A percentile compares a stretch with the other conserved stretches of the same genome.
These are phyloP conservation scores for Drosophila meridionalis DNA, from an alignment of 2,888 invertebrate genomes.

Conservation along the genomic window DNA sequence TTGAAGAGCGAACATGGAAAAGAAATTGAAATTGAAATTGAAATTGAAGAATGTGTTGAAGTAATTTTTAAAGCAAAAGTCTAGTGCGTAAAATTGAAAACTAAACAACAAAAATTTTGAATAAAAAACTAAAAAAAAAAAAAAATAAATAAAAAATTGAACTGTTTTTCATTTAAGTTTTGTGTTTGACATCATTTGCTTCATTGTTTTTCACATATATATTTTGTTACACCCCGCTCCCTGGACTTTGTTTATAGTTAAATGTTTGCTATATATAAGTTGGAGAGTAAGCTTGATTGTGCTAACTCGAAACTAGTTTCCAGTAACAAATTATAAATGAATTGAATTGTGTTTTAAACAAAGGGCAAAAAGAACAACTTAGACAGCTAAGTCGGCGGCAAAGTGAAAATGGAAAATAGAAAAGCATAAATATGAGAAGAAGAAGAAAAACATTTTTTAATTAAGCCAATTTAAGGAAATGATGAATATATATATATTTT, in stretches of 20 bases:
- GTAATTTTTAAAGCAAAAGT: constrained; percentile 67
- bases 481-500: constrained; percentile 81
- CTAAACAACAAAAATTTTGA: constrained; percentile 49
- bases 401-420: constrained; percentile 32
- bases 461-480: constrained; percentile 79
- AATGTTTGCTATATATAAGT: constrained; percentile 51
- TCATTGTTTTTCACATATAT: constrained; percentile 9
- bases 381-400: constrained; percentile 39
- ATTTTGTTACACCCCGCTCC: constrained; percentile 7
- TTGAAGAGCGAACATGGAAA: constrained; percentile 22
- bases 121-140: constrained; percentile 52
- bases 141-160: constrained; percentile 35
- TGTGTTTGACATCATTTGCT: constrained; percentile 32
- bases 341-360: constrained; percentile 59
- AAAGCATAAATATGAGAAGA: constrained; percentile 12
- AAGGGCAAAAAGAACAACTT: constrained; percentile 38
- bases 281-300: constrained; percentile 37
- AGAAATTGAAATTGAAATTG: constrained; percentile 28
- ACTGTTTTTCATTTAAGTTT: constrained; percentile 49
- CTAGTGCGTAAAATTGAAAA: constrained; percentile 70
- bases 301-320: constrained; percentile 50
- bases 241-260: constrained; percentile 53
- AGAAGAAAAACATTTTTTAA: constrained; percentile 68
- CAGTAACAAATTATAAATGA: constrained; percentile 62
- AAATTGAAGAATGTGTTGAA: constrained; percentile 60